Evolutionary conservation across 2,888 invertebrate species (phyloP).

Genomic region (Norana najaformis): DNA sequence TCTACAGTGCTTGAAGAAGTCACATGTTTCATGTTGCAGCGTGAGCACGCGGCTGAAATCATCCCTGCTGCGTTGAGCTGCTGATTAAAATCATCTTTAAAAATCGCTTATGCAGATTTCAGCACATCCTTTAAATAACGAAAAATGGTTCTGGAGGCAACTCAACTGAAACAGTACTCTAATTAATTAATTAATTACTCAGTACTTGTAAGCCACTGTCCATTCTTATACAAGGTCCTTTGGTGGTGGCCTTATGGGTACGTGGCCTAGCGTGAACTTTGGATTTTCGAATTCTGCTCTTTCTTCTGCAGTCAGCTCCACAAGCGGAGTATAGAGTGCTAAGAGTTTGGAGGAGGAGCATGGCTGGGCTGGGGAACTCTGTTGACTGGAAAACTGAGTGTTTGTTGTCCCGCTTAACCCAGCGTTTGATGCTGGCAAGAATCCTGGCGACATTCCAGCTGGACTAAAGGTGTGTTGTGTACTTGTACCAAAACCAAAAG

Average conservation of each 20-base stretch:
- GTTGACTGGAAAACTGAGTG: not conserved
- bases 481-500: not conserved
- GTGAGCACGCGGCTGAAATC: not conserved
- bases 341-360: not conserved
- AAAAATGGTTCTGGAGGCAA: too few relatives aligned
- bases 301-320: not conserved
- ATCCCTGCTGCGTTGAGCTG: not conserved
- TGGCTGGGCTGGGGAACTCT: not conserved
- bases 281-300: not conserved
- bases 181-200: too few relatives aligned
- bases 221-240: not conserved
- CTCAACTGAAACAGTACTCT: not conserved
- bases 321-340: not conserved
- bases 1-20: too few relatives aligned
- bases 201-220: not conserved
- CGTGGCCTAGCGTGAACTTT: not conserved
- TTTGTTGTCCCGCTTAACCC: not conserved
- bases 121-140: not conserved
- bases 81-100: not conserved
- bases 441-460: not conserved
- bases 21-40: not conserved
- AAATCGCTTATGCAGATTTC: not conserved
- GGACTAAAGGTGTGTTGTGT: not conserved
- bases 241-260: conserved; percentile 10
- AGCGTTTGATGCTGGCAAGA: not conserved